These are phyloP conservation scores for Drosophila nikananu DNA, from an alignment of 1,140 invertebrate genomes.

Conservation along the genomic window DNA sequence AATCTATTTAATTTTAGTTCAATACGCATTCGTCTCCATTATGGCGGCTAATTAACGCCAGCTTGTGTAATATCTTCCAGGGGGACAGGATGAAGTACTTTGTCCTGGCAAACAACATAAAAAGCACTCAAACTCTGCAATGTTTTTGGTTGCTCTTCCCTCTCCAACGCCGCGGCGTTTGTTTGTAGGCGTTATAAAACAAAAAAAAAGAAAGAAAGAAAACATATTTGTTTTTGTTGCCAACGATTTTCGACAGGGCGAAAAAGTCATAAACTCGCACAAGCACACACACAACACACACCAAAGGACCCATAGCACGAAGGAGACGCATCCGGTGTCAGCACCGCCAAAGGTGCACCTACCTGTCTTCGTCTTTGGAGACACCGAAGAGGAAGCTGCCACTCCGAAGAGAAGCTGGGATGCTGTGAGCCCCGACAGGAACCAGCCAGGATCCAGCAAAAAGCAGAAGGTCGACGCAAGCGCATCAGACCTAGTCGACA, in stretches of 20 bases:
- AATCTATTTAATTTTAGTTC: constrained; percentile 82
- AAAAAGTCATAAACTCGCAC: constrained; percentile 69
- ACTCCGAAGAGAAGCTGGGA: no score
- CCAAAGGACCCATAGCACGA: constrained; percentile 60
- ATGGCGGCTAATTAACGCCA: constrained; percentile 33
- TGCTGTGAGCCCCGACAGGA: no score
- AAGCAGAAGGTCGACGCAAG: no score
- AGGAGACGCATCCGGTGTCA: no score
- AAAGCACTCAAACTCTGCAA: constrained; percentile 27
- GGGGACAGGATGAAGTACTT: constrained; percentile 35
- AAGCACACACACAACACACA: constrained; percentile 72
- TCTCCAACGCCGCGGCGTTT: not conserved
- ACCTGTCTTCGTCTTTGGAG: no score
- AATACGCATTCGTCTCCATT: constrained; percentile 42
- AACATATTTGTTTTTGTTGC: constrained; percentile 61
- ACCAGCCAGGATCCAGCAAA: no score
- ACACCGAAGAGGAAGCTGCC: no score
- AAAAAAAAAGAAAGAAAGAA: constrained; percentile 3
- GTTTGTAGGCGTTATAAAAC: constrained; percentile 34
- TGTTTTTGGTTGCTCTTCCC: constrained; percentile 2
- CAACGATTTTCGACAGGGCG: constrained; percentile 25
- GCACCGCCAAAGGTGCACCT: no score
- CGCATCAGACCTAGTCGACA: no score
- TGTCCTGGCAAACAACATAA: constrained; percentile 40
- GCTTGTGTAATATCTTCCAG: not conserved